Base-by-base conservation (phyloP, 1,140 invertebrate species). In the Drosophila kohkoa region DNA sequence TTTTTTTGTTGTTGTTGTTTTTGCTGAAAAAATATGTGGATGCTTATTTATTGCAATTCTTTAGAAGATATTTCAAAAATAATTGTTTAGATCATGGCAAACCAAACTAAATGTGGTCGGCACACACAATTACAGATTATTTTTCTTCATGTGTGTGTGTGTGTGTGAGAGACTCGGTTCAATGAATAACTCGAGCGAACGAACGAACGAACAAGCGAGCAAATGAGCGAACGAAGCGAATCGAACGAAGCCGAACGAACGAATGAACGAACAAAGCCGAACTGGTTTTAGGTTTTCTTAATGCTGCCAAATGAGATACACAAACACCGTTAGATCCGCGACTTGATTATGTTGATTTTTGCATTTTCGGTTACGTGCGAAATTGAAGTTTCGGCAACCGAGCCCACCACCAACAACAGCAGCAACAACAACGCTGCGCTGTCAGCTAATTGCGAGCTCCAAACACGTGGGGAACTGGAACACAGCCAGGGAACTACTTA, bases 331-430 rank as follows among this genome's bases (percentile, higher is more conserved):
- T 88, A 88, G 85, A 78, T 69, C 59, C 49, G 60, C 62, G 28
- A n/a, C 59, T 67, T 66, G 73, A 83, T 88, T 88, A 81, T 88
- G 85, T 59, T 87, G 73, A 83, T 80, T 79, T 82, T 74, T 81
- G 70, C 69, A 65, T 88, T 57, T 75, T 82, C 46, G 48, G 82
- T 87, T 87, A 82, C 79, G 83, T 82, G 83, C 83, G 41, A 43
- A 43, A n/a, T 43, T 43, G 5, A 73, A 81, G 72, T 57, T 35
- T 88, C 77, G 69, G 73, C 80, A 77, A 87, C 51, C 72, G 45
- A 78, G 6, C 64, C 77, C 78, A 67, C 51, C 57, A 75, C 49
- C 52, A 32, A 2, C 5, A 30, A 11, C 7, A 41, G 38, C 11
- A 41, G 7, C 30, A 32, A 11, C 35, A 38, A 38, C 6, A 38